Conservation (phyloP, 2,113 vertebrate genomes). For the Saguinus midas region DNA sequence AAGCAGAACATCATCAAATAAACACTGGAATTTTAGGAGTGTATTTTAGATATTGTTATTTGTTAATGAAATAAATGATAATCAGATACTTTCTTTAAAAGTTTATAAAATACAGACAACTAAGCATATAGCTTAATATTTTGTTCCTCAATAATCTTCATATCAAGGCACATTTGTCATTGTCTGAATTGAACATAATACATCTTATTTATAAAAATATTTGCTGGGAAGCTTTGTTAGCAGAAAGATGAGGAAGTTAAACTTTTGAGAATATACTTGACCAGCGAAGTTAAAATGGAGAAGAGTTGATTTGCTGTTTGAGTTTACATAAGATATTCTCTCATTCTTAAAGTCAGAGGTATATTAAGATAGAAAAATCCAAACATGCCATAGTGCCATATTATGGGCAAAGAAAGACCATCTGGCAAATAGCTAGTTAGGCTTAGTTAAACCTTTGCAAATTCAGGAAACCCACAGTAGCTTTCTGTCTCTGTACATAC, state of each 20-base stretch:
- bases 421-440: not conserved
- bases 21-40: not conserved
- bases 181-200: not conserved
- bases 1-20: conserved; percentile 36
- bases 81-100: conserved; percentile 14
- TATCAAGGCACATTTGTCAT: not conserved
- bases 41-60: conserved; percentile 3
- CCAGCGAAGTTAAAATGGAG: conserved; percentile 25
- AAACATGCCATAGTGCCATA: not conserved
- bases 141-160: not conserved
- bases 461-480: not conserved
- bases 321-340: not conserved
- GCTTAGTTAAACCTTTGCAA: not conserved
- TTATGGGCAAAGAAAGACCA: not conserved
- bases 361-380: not conserved
- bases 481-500: not conserved
- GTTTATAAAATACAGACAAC: conserved; percentile 5
- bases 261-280: not conserved
- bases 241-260: conserved; percentile 1
- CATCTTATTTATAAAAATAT: conserved; percentile 16
- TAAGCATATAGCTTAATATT: not conserved
- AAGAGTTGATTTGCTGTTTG: not conserved
- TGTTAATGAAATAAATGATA: not conserved
- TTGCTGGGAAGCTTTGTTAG: not conserved
- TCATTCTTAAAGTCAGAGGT: conserved; percentile 11